Percentiles rank a stretch among this genome's conserved stretches.
Evolutionary conservation across 2,113 vertebrate genomes (phyloP).

Genomic region (Brachyhypopomus occidentalis): DNA sequence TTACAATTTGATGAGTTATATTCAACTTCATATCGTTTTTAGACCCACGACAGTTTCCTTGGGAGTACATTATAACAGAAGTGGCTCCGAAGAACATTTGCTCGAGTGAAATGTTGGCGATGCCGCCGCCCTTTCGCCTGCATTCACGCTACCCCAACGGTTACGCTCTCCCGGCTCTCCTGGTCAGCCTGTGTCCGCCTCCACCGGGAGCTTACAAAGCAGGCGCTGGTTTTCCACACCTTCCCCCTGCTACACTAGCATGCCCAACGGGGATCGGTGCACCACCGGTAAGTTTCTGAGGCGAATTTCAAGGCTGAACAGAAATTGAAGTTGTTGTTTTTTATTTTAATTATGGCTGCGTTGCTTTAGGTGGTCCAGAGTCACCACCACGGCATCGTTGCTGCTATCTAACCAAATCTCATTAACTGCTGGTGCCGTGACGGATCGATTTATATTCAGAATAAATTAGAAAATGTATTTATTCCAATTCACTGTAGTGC

Average conservation of each 20-base stretch:
- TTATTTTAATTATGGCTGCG: too few relatives aligned
- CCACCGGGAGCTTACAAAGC: constrained; percentile 22
- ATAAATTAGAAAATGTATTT: neutral
- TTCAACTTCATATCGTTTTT: neutral
- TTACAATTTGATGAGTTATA: too few relatives aligned
- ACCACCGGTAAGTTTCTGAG: constrained; percentile 42
- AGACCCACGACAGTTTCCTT: constrained; percentile 29
- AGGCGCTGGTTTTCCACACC: constrained; percentile 23
- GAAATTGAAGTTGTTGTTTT: too few relatives aligned
- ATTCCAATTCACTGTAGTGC: too few relatives aligned
- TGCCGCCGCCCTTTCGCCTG: constrained; percentile 44
- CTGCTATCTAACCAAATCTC: too few relatives aligned
- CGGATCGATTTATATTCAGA: neutral
- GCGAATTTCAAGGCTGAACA: too few relatives aligned
- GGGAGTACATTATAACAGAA: constrained; percentile 12
- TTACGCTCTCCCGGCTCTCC: constrained; percentile 36
- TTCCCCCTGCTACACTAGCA: constrained; percentile 1
- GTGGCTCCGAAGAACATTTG: neutral
- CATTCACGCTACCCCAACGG: constrained; percentile 5
- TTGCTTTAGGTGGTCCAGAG: too few relatives aligned
- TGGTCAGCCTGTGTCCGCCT: constrained; percentile 39
- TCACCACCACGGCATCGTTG: too few relatives aligned
- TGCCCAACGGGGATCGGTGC: constrained; percentile 26
- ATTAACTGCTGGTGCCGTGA: too few relatives aligned
- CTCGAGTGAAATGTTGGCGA: constrained; percentile 8